Conservation (phyloP, 2,113 vertebrate species). For the Rhinichthys klamathensis region DNA sequence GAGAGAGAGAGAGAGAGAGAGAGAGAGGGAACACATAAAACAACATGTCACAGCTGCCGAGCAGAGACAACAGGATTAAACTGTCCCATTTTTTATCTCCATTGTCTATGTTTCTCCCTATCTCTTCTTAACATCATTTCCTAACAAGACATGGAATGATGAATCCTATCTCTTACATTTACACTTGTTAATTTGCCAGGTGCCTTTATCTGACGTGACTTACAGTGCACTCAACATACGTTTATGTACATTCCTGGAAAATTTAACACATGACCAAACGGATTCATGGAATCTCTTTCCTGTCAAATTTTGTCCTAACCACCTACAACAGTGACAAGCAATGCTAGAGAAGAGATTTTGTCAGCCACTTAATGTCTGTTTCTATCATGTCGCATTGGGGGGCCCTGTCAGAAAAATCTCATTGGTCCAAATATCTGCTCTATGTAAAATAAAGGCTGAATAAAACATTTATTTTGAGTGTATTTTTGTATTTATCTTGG, state of each 20-base stretch:
- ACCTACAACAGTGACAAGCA: neutral
- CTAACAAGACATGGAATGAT: conserved; percentile 8
- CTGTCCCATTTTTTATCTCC: neutral
- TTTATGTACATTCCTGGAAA: neutral
- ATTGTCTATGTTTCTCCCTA: neutral
- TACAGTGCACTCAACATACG: neutral
- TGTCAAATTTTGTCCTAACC: neutral
- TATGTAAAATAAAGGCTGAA: neutral
- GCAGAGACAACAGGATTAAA: conserved; percentile 26
- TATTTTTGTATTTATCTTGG: neutral
- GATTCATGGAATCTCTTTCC: neutral
- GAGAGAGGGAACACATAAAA: neutral
- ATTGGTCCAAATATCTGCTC: neutral
- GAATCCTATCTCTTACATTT: conserved; percentile 21
- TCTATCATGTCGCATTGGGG: neutral
- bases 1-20: neutral
- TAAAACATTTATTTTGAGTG: neutral
- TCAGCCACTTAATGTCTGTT: neutral
- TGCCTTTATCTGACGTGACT: neutral
- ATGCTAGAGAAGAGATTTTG: neutral
- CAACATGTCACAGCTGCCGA: neutral
- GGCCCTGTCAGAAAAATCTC: neutral
- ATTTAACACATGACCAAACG: neutral
- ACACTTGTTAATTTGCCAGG: neutral
- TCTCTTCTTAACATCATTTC: neutral